phyloP scores from a whole-genome alignment of 1,140 invertebrate genomes.

The Diorhabda elongata region DNA sequence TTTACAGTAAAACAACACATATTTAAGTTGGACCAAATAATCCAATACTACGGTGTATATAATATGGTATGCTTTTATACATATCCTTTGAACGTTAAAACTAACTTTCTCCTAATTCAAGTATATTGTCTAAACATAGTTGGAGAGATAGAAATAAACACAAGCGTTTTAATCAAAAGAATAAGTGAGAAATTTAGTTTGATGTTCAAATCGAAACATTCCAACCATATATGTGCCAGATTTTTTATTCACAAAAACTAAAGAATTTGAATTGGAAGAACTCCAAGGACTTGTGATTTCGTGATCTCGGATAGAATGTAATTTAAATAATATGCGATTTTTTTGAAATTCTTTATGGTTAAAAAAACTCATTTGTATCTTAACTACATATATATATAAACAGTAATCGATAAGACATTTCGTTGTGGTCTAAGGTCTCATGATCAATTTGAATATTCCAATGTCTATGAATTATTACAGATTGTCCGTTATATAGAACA shows the following conservation, averaged over 20 bases:
- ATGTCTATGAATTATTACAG: too few species aligned
- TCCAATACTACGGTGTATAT: constrained; percentile 45
- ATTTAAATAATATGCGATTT: too few species aligned
- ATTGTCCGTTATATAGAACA: too few species aligned
- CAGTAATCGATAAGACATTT: too few species aligned
- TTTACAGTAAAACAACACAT: constrained; percentile 44
- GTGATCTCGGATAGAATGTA: too few species aligned
- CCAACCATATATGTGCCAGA: constrained; percentile 52
- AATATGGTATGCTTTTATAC: constrained; percentile 49
- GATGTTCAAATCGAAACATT: constrained; percentile 46
- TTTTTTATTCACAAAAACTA: constrained; percentile 47
- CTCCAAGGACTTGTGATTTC: constrained; percentile 13
- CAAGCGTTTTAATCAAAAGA: too few species aligned
- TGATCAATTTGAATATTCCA: too few species aligned
- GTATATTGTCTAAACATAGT: background rate
- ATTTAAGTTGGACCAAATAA: constrained; percentile 50
- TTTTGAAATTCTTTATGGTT: too few species aligned
- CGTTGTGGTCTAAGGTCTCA: too few species aligned
- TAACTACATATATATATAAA: too few species aligned
- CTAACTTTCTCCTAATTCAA: background rate
- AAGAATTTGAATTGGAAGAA: constrained; percentile 37
- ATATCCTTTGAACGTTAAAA: constrained; percentile 43
- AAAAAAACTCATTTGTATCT: too few species aligned
- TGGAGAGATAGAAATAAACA: too few species aligned
- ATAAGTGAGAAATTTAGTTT: constrained; percentile 16